Base-by-base conservation (phyloP, 2,888 invertebrate species). In the Drosophila rellima region DNA sequence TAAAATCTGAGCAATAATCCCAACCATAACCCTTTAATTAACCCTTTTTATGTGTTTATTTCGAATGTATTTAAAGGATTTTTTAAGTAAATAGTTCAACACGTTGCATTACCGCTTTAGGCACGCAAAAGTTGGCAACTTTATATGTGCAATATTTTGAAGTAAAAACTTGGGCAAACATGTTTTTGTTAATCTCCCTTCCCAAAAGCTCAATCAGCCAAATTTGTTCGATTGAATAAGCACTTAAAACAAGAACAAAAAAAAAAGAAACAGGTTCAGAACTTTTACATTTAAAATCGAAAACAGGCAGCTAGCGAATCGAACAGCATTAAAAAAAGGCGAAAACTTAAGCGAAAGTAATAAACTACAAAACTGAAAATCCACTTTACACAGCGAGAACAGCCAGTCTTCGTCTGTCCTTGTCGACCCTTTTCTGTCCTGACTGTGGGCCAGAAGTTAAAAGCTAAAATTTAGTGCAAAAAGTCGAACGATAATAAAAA, bases 351-450 rank as follows among this genome's bases (percentile, higher is more conserved):
- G 66, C 64, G 62, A 69, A 82, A 74, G 82, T 84, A 84, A 87
- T 87, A 85, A 85, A 87, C 70, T 72, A 78, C 65, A 64, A 64
- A 78, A 57, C 78, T 74, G 76, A 63, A 84, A 84, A 87, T 80
- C 66, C 82, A 80, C 67, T 74, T 70, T 61, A 66, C 54, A 68
- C 55, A 63, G 55, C 15, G 50, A 37, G 63, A 52, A 61, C 56
- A 47, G 47, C 42, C 26, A 33, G 35, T 56, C 51, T 42, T 47
- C 23, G 13, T 45, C 18, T 13, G 35, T 52, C 48, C 68, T 18
- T 8, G 18, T 18, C 37, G 33, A 17, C 31, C 20, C 15, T 7
- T 15, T 31, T 7, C n/a, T 42, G 23, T 35, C 18, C 26, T 51
- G 50, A 13, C 42, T 52, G 51, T 39, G 59, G 44, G 39, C 35